Evolutionary conservation across 2,797 vertebrate genomes (phyloP), one percentile per base, ranked within the genome.

Genomic region (Scolopax rusticola): DNA sequence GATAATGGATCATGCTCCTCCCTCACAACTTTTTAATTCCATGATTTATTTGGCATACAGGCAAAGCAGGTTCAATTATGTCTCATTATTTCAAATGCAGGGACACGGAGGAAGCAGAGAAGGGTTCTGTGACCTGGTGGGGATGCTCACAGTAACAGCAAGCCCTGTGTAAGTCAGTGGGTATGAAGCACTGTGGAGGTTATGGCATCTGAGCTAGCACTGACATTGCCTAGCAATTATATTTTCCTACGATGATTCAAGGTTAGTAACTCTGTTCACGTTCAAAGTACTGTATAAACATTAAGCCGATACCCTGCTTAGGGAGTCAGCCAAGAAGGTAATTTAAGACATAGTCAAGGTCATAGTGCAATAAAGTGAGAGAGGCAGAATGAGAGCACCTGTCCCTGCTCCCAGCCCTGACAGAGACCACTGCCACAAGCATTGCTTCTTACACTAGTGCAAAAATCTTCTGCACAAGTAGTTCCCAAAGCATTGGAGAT

Each of bases 381-480:
- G 17, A 71, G 54, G 59, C 65, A 88, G 28, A 0, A 53, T 17
- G 32, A 84, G 54, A 95, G 78, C 61, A 71, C 15, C n/a, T 50
- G 67, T 27, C 27, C 33, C 53, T 68, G 57, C 41, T 95, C 68
- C 85, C 77, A 84, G 71, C 9, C 27, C 53, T 0, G 0, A 1
- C 27, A 48, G 15, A 50, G 41, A 45, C 21, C 27, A 23, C 6
- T 23, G 57, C n/a, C 70, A 92, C 3, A 10, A 32, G 30, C 2
- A 59, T 4, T 61, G 24, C 32, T 74, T 68, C 59, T 73, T 41
- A 54, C 74, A 28, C 19, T 25, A 41, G 23, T 4, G 54, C 0
- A 0, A 53, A 25, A 14, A 67, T 8, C 54, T 64, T 54, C 82
- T 69, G 59, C 50, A 53, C 0, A 0, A 54, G 24, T 4, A 59